phyloP scores from a whole-genome alignment of 2,797 vertebrate species.

The Pantherophis vulpinus region DNA sequence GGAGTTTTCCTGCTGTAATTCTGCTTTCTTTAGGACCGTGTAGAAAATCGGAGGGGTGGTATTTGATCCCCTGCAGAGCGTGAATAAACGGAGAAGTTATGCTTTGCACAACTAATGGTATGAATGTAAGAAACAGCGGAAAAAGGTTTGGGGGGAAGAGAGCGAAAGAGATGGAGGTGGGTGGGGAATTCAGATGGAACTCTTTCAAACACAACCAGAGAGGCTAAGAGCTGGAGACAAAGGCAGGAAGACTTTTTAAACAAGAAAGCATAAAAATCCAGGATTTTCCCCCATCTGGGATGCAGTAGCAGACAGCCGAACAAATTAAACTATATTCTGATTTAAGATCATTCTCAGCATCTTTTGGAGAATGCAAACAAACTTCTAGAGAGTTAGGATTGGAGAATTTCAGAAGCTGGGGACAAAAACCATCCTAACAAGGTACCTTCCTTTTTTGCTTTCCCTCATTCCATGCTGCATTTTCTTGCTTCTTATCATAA shows the following conservation, averaged over 20 bases:
- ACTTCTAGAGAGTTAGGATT: background rate
- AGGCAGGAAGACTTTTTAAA: background rate
- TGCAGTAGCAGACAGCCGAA: background rate
- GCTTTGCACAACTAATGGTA: background rate
- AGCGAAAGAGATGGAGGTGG: background rate
- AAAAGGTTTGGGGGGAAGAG: background rate
- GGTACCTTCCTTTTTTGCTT: background rate
- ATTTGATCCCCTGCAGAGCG: slow-evolving; percentile 35
- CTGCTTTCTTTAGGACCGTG: slow-evolving; percentile 59
- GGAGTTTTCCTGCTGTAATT: background rate
- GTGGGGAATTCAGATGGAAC: background rate
- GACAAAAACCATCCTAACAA: background rate
- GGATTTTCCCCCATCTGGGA: too few species aligned
- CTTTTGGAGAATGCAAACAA: background rate
- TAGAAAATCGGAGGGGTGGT: slow-evolving; percentile 31
- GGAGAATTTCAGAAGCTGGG: background rate
- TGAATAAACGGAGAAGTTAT: slow-evolving; percentile 16
- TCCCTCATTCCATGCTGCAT: background rate
- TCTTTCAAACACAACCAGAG: background rate
- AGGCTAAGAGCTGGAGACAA: slow-evolving; percentile 14
- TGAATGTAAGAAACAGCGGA: slow-evolving; percentile 24
- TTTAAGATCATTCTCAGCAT: background rate
- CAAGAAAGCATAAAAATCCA: background rate
- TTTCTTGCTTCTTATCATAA: background rate
- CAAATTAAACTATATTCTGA: background rate